phyloP scores from a whole-genome alignment of 2,888 invertebrate species.

The Ophioninae sp. region DNA sequence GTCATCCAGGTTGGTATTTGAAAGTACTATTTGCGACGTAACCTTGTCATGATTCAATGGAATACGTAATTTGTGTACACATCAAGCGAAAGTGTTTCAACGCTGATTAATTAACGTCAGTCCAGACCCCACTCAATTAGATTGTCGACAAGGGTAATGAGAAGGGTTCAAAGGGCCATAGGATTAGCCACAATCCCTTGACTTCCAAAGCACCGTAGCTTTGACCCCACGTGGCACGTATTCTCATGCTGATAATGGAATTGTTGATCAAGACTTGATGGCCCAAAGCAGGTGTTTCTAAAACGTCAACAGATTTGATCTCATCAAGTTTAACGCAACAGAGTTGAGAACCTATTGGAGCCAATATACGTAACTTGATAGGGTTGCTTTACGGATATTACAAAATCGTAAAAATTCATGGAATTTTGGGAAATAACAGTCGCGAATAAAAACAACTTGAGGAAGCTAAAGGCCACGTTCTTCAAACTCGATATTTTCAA shows the following conservation, averaged over 20 bases:
- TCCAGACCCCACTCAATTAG: not conserved
- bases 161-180: constrained; percentile 24
- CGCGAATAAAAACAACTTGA: too few relatives aligned
- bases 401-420: too few relatives aligned
- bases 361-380: not conserved
- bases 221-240: not conserved
- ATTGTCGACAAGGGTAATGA: not conserved
- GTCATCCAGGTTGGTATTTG: constrained; percentile 84
- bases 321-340: not conserved
- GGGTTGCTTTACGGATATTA: not conserved
- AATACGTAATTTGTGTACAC: not conserved
- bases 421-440: too few relatives aligned
- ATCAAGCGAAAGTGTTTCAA: not conserved
- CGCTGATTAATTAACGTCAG: not conserved
- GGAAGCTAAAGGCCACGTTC: too few relatives aligned
- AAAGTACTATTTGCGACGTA: constrained; percentile 41
- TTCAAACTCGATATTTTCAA: not conserved
- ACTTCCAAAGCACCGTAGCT: not conserved
- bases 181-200: not conserved
- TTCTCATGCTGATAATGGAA: constrained; percentile 8
- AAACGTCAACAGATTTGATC: not conserved
- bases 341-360: not conserved
- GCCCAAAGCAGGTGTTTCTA: not conserved
- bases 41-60: not conserved
- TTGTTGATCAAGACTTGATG: constrained; percentile 61